Conservation (phyloP, 2,888 invertebrate species). For the Portevinia maculata region DNA sequence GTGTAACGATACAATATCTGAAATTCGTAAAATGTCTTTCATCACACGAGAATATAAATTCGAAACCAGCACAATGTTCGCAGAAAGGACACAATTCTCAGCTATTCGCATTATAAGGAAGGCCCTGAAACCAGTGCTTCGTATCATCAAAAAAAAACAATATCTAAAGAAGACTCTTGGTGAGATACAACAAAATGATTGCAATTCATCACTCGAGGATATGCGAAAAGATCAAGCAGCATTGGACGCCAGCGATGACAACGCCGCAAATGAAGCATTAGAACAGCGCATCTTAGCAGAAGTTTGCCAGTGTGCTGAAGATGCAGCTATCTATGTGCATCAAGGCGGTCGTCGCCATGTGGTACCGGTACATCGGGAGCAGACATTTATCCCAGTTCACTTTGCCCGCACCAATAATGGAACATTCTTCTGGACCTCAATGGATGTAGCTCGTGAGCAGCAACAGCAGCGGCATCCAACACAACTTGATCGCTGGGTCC, state of each 20-base stretch:
- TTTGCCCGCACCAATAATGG: constrained; percentile 91
- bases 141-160: constrained; percentile 80
- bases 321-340: constrained; percentile 88
- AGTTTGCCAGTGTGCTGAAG: constrained; percentile 86
- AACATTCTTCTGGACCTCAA: constrained; percentile 92
- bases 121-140: constrained; percentile 80
- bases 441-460: constrained; percentile 76
- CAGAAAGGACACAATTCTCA: constrained; percentile 77
- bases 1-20: not conserved
- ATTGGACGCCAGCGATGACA: constrained; percentile 78
- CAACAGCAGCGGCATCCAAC: constrained; percentile 77
- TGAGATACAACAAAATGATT: constrained; percentile 80
- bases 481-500: constrained; percentile 80
- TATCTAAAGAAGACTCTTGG: constrained; percentile 79
- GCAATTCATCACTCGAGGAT: constrained; percentile 80
- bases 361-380: constrained; percentile 78
- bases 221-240: constrained; percentile 80
- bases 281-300: constrained; percentile 90
- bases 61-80: constrained; percentile 78
- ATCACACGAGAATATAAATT: constrained; percentile 81
- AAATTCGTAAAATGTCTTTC: constrained; percentile 78
- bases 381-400: constrained; percentile 86
- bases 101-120: constrained; percentile 80
- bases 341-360: constrained; percentile 83
- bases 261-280: constrained; percentile 88